A percentile compares a stretch with the other conserved stretches of the same genome.
Conservation (phyloP, 2,888 invertebrate genomes). For the Pyrrhia umbra region DNA sequence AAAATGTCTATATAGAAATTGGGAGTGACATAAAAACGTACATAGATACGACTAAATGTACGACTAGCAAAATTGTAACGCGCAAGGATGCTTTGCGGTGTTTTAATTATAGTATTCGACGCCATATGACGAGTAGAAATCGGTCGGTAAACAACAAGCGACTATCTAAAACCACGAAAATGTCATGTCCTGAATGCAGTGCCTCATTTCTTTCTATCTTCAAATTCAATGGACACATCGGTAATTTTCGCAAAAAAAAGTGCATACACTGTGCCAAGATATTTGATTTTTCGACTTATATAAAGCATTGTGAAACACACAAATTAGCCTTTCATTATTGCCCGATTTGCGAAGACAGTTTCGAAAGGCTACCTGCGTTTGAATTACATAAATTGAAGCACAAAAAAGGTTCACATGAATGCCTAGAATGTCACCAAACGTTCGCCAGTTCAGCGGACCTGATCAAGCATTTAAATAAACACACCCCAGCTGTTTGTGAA, state of each 20-base stretch:
- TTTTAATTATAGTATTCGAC: constrained; percentile 46
- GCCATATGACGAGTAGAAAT: constrained; percentile 21
- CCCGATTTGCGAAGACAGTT: constrained; percentile 64
- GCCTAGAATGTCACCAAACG: constrained; percentile 67
- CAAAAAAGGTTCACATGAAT: constrained; percentile 56
- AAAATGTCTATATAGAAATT: constrained; percentile 66
- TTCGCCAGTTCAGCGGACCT: constrained; percentile 61
- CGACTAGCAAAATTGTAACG: constrained; percentile 41
- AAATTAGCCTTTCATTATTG: constrained; percentile 59
- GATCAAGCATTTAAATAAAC: constrained; percentile 65
- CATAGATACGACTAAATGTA: constrained; percentile 48
- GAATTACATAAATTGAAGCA: constrained; percentile 54
- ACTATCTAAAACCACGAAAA: constrained; percentile 1
- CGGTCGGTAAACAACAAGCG: constrained; percentile 11
- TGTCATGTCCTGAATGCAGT: constrained; percentile 70
- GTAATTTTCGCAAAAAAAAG: constrained; percentile 62
- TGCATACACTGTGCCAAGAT: constrained; percentile 68
- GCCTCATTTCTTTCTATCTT: constrained; percentile 50
- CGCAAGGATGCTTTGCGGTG: constrained; percentile 50
- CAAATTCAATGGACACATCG: constrained; percentile 69
- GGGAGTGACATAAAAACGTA: constrained; percentile 47
- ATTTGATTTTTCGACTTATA: constrained; percentile 54
- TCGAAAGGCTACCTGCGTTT: constrained; percentile 52
- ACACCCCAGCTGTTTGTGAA: constrained; percentile 64
- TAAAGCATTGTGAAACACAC: constrained; percentile 63